Percentiles rank a stretch among this genome's conserved stretches.
phyloP scores from a whole-genome alignment of 2,797 vertebrate genomes.

The Semaprochilodus insignis region DNA sequence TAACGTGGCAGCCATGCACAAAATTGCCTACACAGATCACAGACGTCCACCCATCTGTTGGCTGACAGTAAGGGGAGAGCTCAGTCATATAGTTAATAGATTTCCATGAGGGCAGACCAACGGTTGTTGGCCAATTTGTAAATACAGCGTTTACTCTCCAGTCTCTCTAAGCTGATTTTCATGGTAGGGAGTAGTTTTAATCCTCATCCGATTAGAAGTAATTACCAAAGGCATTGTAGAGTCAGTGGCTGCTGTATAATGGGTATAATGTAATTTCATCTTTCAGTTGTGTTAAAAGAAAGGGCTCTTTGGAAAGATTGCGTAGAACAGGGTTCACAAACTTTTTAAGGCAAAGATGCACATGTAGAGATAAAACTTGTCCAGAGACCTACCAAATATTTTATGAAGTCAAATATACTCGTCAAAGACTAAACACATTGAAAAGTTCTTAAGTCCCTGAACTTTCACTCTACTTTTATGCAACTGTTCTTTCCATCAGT shows the following conservation, averaged over 20 bases:
- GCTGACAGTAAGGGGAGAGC: slow-evolving; percentile 61
- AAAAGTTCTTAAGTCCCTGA: too few species aligned
- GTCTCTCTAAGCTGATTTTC: slow-evolving; percentile 47
- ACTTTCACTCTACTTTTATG: too few species aligned
- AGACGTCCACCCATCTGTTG: slow-evolving; percentile 82
- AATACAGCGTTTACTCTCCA: slow-evolving; percentile 70
- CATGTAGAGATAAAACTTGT: too few species aligned
- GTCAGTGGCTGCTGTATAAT: neutral
- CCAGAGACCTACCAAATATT: too few species aligned
- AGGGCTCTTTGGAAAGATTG: neutral
- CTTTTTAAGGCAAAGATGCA: too few species aligned
- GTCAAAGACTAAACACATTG: too few species aligned
- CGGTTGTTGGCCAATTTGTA: slow-evolving; percentile 68
- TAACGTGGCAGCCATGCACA: slow-evolving; percentile 84
- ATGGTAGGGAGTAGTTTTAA: slow-evolving; percentile 25
- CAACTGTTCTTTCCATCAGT: too few species aligned
- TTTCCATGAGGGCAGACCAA: slow-evolving; percentile 71
- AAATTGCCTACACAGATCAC: slow-evolving; percentile 86
- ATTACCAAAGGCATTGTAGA: slow-evolving; percentile 31
- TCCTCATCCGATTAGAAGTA: slow-evolving; percentile 16
- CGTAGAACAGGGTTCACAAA: too few species aligned
- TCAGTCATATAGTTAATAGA: slow-evolving; percentile 77
- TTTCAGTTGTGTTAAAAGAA: neutral
- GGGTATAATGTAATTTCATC: neutral
- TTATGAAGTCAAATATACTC: too few species aligned